A percentile compares a stretch with the other conserved stretches of the same genome.
Conservation (phyloP, 2,888 invertebrate genomes). For the Troides aeacus region DNA sequence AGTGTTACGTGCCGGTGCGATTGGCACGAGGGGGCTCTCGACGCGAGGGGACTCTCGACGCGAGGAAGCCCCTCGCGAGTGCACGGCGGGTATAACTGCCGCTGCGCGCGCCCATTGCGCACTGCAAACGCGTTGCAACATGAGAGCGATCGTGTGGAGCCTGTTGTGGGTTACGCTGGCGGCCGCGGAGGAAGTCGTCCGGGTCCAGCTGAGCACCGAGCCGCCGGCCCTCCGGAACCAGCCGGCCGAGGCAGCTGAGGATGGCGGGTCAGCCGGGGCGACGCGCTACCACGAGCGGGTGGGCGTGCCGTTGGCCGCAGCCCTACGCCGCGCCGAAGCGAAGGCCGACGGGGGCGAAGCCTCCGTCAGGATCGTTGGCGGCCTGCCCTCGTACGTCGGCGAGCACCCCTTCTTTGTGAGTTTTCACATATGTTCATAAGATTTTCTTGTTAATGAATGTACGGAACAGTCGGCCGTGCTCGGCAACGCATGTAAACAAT, state of each 20-base stretch:
- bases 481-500: no score
- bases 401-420: constrained; percentile 31
- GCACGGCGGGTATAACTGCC: not conserved
- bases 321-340: constrained; percentile 67
- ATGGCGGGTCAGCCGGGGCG: not conserved
- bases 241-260: constrained; percentile 3
- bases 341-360: constrained; percentile 14
- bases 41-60: constrained; percentile 6
- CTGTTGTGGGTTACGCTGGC: constrained; percentile 3
- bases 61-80: constrained; percentile 5
- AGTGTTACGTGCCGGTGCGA: constrained; percentile 74
- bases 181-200: not conserved
- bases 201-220: constrained; percentile 20
- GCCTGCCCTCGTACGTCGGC: constrained; percentile 27
- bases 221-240: not conserved
- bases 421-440: not conserved
- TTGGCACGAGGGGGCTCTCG: constrained; percentile 13
- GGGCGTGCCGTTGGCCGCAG: constrained; percentile 81
- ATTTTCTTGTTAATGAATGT: no score
- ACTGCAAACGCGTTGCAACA: not conserved
- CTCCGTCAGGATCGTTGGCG: constrained; percentile 29
- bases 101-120: not conserved
- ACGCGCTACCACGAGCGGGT: constrained; percentile 19
- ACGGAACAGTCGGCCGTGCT: no score
- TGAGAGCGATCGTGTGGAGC: constrained; percentile 4